Conservation (phyloP, 2,888 invertebrate genomes). For the Terebella lapidaria region DNA sequence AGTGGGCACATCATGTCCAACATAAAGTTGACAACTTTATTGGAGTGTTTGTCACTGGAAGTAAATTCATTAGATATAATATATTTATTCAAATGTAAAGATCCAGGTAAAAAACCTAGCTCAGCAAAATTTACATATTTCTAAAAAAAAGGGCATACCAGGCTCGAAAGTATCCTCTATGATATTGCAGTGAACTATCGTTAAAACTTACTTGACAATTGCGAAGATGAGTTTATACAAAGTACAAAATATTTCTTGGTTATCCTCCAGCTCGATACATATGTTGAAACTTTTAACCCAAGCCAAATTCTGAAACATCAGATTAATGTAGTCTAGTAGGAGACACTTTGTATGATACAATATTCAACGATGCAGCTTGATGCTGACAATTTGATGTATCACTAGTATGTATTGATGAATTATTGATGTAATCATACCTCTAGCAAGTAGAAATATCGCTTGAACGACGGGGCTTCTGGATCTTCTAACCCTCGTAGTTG, state of each 20-base stretch:
- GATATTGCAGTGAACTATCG: too few relatives aligned
- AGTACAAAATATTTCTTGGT: conserved; percentile 91
- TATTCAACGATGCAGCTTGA: too few relatives aligned
- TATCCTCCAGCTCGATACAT: conserved; percentile 96
- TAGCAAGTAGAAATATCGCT: conserved; percentile 91
- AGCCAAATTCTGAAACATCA: conserved; percentile 68
- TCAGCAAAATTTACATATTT: not conserved
- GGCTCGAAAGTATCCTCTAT: not conserved
- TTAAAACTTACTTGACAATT: conserved; percentile 79
- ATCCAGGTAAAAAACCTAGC: conserved; percentile 1
- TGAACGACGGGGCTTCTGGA: conserved; percentile 95
- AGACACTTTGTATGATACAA: too few relatives aligned
- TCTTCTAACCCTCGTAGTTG: conserved; percentile 89
- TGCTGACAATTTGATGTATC: too few relatives aligned
- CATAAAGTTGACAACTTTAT: conserved; percentile 94
- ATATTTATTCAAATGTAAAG: not conserved
- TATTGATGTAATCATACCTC: too few relatives aligned
- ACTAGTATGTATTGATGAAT: too few relatives aligned
- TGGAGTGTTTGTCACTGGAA: conserved; percentile 85
- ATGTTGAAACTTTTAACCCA: conserved; percentile 98
- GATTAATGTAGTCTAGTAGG: too few relatives aligned
- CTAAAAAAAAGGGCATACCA: not conserved
- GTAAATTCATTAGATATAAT: not conserved
- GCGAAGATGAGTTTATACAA: conserved; percentile 90
- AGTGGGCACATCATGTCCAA: conserved; percentile 89